A percentile compares a stretch with the other conserved stretches of the same genome.
Evolutionary conservation across 2,888 invertebrate species (phyloP).

Genomic region (Clanis bilineata): DNA sequence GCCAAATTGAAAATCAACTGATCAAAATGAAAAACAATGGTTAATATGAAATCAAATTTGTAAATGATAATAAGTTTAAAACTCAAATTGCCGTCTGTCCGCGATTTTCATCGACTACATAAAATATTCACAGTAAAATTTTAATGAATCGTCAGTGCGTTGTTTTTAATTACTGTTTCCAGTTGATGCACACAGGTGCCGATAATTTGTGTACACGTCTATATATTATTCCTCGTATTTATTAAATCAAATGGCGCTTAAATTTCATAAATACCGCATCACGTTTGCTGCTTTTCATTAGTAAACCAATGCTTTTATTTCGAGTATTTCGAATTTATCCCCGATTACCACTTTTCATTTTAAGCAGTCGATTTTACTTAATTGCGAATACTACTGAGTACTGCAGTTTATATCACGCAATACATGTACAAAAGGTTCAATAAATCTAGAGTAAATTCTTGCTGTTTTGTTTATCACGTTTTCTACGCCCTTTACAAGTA

Average conservation of each 20-base stretch:
- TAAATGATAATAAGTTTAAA: conserved; percentile 42
- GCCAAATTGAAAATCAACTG: conserved; percentile 28
- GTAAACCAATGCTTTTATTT: background rate
- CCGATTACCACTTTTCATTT: background rate
- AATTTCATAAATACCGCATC: conserved; percentile 7
- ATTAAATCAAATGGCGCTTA: conserved; percentile 1
- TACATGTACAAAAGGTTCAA: no score
- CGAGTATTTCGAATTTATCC: background rate
- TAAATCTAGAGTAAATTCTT: no score
- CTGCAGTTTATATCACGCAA: background rate
- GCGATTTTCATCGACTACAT: conserved; percentile 27
- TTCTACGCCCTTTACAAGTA: no score
- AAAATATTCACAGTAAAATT: conserved; percentile 38
- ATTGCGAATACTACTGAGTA: background rate
- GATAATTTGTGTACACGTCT: conserved; percentile 5
- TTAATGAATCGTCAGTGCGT: conserved; percentile 36
- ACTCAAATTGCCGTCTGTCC: conserved; percentile 40
- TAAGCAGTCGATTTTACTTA: background rate
- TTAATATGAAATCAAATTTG: conserved; percentile 39
- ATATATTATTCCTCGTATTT: background rate
- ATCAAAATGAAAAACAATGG: conserved; percentile 24
- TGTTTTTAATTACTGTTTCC: conserved; percentile 34
- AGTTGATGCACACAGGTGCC: conserved; percentile 15
- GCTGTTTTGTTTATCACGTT: no score
- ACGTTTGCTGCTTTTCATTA: background rate